Percentiles rank a stretch among this genome's conserved stretches.
These are phyloP conservation scores for Limnephilus rhombicus DNA, from an alignment of 2,888 invertebrate species.

Conservation along the genomic window DNA sequence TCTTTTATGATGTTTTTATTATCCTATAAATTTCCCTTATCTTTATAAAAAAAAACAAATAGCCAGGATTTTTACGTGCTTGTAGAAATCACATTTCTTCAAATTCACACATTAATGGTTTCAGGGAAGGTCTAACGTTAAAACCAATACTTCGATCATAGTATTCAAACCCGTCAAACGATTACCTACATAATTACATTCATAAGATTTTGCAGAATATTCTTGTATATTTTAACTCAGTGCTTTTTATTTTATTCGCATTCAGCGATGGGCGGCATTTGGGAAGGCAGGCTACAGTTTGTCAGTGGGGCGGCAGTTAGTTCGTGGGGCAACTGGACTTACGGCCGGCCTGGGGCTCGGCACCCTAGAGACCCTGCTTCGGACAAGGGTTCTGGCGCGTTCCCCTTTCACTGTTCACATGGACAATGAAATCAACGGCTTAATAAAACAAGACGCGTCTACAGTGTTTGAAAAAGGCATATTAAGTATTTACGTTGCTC, in stretches of 20 bases:
- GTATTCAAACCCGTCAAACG: not conserved
- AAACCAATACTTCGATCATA: not conserved
- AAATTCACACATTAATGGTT: not conserved
- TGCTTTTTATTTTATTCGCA: not conserved
- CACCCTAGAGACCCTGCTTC: not conserved
- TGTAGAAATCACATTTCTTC: not conserved
- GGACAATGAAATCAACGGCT: constrained; percentile 25
- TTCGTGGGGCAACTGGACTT: constrained; percentile 25
- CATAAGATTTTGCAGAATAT: not conserved
- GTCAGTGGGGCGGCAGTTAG: not conserved
- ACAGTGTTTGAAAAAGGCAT: not conserved
- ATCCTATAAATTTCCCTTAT: not conserved
- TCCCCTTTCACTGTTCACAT: not conserved
- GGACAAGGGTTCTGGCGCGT: constrained; percentile 15
- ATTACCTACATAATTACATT: not conserved
- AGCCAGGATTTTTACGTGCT: not conserved
- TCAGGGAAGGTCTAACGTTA: not conserved
- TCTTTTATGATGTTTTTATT: not conserved
- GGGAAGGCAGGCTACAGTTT: not conserved
- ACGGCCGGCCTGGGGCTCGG: constrained; percentile 19
- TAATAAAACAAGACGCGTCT: constrained; percentile 23
- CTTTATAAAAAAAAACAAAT: not conserved
- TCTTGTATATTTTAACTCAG: not conserved
- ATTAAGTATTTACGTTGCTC: not conserved
- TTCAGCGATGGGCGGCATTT: constrained; percentile 5